phyloP scores from a whole-genome alignment of 2,797 vertebrate genomes.

The Balearica regulorum region DNA sequence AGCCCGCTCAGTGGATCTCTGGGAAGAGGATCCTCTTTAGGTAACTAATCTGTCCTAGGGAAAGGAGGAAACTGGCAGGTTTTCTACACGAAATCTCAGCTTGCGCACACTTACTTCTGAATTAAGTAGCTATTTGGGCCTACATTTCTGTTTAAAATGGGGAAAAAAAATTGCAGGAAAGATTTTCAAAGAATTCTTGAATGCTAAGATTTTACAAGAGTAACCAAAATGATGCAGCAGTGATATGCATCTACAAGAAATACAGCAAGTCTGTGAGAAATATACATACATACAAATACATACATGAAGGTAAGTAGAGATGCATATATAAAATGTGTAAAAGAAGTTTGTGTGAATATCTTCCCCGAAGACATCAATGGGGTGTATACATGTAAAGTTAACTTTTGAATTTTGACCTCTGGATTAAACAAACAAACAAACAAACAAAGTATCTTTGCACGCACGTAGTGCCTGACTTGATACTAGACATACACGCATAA shows the following conservation, averaged over 20 bases:
- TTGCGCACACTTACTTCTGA: not conserved
- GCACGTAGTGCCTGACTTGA: not conserved
- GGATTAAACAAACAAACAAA: not conserved
- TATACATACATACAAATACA: not conserved
- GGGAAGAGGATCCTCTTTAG: conserved; percentile 88
- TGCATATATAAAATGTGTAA: not conserved
- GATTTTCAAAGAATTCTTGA: not conserved
- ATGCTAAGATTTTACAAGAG: not conserved
- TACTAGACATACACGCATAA: not conserved
- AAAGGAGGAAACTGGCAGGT: not conserved
- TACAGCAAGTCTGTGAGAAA: not conserved
- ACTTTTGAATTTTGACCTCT: not conserved
- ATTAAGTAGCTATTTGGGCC: not conserved
- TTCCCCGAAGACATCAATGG: not conserved
- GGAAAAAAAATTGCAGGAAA: not conserved
- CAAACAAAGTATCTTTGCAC: not conserved
- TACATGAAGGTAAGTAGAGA: not conserved
- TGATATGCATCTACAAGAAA: not conserved
- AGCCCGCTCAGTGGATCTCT: conserved; percentile 82
- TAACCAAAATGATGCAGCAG: not conserved
- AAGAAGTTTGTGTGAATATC: not conserved
- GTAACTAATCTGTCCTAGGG: conserved; percentile 69
- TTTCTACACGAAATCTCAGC: not conserved
- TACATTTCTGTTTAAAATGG: not conserved
- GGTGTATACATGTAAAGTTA: not conserved